These are phyloP conservation scores for Xenotilapia flavipinnis DNA, from an alignment of 2,113 vertebrate genomes.

Conservation along the genomic window DNA sequence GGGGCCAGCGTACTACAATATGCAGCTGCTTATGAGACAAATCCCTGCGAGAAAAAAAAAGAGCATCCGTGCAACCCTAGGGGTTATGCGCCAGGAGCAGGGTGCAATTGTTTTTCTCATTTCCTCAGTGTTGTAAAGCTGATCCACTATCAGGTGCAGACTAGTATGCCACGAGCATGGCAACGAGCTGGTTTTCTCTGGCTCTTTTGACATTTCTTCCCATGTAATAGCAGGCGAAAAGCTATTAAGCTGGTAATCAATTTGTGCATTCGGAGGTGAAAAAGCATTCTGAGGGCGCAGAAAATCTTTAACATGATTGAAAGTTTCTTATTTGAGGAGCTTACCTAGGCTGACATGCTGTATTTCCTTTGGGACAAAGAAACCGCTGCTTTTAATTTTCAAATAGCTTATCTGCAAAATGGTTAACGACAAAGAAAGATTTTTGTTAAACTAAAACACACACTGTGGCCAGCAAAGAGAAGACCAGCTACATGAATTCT, in stretches of 20 bases:
- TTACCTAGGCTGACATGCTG: conserved; percentile 18
- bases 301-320: conserved; percentile 46
- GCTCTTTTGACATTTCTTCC: conserved; percentile 61
- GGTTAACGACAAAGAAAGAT: neutral
- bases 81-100: conserved; percentile 29
- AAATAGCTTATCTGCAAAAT: conserved; percentile 33
- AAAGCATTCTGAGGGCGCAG: conserved; percentile 28
- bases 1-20: conserved; percentile 7
- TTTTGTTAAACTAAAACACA: neutral
- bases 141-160: conserved; percentile 51
- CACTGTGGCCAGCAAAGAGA: neutral
- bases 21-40: conserved; percentile 24
- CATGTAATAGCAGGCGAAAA: conserved; percentile 58
- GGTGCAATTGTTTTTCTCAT: conserved; percentile 63
- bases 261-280: conserved; percentile 49
- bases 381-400: conserved; percentile 22
- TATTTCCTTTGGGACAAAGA: conserved; percentile 47
- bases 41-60: conserved; percentile 17
- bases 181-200: conserved; percentile 56
- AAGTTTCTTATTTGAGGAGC: conserved; percentile 51
- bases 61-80: conserved; percentile 18
- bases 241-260: conserved; percentile 66
- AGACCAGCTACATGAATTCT: neutral
- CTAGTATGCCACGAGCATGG: conserved; percentile 44
- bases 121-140: conserved; percentile 54